phyloP scores from a whole-genome alignment of 1,140 invertebrate species.

The Ctenoplectra terminalis region DNA sequence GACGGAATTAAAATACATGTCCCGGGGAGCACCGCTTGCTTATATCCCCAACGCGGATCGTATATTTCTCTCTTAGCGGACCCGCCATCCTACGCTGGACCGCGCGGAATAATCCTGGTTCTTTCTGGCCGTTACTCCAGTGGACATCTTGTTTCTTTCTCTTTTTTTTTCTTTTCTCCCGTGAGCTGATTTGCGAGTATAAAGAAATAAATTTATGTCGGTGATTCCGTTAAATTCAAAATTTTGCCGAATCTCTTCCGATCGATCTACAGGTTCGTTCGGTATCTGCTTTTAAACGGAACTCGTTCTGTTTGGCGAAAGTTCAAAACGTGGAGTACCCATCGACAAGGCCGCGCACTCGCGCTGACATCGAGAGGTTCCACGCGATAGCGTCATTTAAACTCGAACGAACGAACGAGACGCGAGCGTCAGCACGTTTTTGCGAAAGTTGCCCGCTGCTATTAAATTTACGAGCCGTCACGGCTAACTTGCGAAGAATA shows the following conservation, averaged over 20 bases:
- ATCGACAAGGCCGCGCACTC: background rate
- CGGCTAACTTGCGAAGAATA: slow-evolving; percentile 49
- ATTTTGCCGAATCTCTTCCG: too few relatives aligned
- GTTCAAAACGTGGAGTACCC: background rate
- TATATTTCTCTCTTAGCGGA: slow-evolving; percentile 59
- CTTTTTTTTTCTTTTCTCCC: background rate
- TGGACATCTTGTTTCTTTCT: background rate
- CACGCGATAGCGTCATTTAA: slow-evolving; percentile 29
- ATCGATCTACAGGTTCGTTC: too few relatives aligned
- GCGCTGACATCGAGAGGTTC: background rate
- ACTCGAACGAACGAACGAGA: background rate
- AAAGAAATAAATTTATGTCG: too few relatives aligned
- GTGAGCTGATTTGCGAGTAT: too few relatives aligned
- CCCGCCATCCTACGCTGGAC: slow-evolving; percentile 9
- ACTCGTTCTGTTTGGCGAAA: too few relatives aligned
- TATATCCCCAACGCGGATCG: slow-evolving; percentile 41
- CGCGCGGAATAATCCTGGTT: slow-evolving; percentile 33
- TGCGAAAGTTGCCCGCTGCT: slow-evolving; percentile 5
- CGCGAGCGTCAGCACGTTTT: slow-evolving; percentile 35
- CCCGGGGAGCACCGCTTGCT: slow-evolving; percentile 47
- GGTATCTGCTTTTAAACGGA: too few relatives aligned
- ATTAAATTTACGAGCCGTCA: slow-evolving; percentile 55
- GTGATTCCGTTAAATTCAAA: too few relatives aligned
- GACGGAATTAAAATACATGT: slow-evolving; percentile 68
- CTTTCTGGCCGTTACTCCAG: slow-evolving; percentile 15